phyloP scores from a whole-genome alignment of 2,113 vertebrate genomes.

The Columba livia region DNA sequence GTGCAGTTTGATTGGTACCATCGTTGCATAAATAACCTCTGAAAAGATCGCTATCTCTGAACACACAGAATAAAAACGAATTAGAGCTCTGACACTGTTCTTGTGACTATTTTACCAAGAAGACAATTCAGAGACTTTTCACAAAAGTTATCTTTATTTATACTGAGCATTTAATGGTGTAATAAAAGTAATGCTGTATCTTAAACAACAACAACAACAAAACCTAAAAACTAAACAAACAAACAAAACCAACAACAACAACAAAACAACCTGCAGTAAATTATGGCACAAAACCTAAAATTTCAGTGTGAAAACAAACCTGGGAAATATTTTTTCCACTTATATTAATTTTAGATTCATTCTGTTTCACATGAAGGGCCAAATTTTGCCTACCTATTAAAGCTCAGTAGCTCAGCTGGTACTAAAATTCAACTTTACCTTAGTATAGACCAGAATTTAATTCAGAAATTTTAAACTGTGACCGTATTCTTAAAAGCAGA shows the following conservation, averaged over 20 bases:
- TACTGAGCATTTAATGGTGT: not conserved
- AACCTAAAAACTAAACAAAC: too few species aligned
- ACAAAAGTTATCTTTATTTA: conserved; percentile 5
- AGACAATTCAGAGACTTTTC: conserved; percentile 19
- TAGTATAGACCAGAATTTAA: not conserved
- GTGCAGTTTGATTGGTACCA: conserved; percentile 34
- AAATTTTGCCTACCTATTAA: not conserved
- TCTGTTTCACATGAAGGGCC: not conserved
- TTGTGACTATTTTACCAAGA: conserved; percentile 41
- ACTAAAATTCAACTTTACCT: not conserved
- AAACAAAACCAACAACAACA: too few species aligned
- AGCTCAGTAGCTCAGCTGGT: not conserved
- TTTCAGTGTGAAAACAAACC: not conserved
- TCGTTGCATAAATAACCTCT: conserved; percentile 61
- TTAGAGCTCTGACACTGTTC: conserved; percentile 20
- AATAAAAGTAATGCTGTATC: conserved; percentile 21
- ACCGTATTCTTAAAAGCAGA: not conserved
- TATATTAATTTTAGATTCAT: conserved; percentile 43
- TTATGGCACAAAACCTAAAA: not conserved
- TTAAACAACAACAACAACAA: too few species aligned
- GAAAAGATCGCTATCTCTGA: conserved; percentile 14
- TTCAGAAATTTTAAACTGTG: not conserved
- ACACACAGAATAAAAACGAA: conserved; percentile 42
- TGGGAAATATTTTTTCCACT: not conserved
- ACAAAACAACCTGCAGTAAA: not conserved